phyloP scores from a whole-genome alignment of 2,797 vertebrate species.

The Galagoides demidoff region DNA sequence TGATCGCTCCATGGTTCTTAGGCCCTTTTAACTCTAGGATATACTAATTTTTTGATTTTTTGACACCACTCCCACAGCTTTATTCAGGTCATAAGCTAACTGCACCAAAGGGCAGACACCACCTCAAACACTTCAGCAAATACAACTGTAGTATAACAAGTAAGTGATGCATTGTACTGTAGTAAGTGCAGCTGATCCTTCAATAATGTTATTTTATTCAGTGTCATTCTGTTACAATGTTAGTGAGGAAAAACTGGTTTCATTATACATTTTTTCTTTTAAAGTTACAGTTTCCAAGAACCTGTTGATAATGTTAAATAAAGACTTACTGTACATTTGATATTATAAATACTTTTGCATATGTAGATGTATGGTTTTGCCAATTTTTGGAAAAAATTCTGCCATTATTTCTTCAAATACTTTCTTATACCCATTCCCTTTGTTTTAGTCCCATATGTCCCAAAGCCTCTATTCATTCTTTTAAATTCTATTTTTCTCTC shows the following conservation, averaged over 20 bases:
- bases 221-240: not conserved
- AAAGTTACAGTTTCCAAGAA: not conserved
- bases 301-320: not conserved
- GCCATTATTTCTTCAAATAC: slow-evolving; percentile 5
- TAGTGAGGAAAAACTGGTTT: not conserved
- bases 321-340: not conserved
- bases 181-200: not conserved
- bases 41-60: not conserved
- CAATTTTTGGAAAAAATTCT: slow-evolving; percentile 9
- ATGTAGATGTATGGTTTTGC: not conserved
- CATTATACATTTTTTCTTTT: not conserved
- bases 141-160: not conserved
- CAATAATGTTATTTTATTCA: not conserved
- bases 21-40: not conserved
- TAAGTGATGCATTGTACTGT: not conserved
- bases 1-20: not conserved
- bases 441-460: not conserved
- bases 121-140: not conserved
- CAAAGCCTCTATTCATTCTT: not conserved
- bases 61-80: not conserved
- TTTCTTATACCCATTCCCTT: not conserved
- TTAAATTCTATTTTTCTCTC: slow-evolving; percentile 3
- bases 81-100: not conserved
- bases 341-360: not conserved
- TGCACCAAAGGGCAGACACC: not conserved